Conservation (phyloP, 2,113 vertebrate genomes). For the Pollachius pollachius region DNA sequence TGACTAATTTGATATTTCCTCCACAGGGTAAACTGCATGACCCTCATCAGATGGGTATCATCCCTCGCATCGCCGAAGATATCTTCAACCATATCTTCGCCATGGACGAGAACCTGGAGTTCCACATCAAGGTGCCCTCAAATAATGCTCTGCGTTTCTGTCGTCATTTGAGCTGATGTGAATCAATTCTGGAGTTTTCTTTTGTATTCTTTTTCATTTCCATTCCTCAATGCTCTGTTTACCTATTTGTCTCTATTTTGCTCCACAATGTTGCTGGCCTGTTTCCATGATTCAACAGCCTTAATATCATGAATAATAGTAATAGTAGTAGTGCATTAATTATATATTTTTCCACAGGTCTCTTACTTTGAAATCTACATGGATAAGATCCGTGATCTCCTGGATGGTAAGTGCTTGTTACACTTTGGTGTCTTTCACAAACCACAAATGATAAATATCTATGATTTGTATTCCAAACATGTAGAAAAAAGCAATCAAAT, state of each 20-base stretch:
- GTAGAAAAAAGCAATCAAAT: too few species aligned
- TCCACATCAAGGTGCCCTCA: conserved; percentile 86
- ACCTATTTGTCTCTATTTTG: too few species aligned
- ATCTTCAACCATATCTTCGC: conserved; percentile 95
- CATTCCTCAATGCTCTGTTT: too few species aligned
- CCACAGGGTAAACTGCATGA: conserved; percentile 88
- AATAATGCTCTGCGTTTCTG: background rate
- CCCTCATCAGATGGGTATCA: conserved; percentile 92
- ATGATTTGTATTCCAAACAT: background rate
- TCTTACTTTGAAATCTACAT: conserved; percentile 94
- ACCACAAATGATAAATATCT: background rate
- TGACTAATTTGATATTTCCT: conserved; percentile 12
- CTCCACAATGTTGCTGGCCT: too few species aligned
- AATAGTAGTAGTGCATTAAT: background rate
- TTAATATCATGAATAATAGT: too few species aligned
- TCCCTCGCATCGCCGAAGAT: conserved; percentile 90
- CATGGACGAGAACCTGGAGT: conserved; percentile 96
- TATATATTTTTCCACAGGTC: conserved; percentile 67
- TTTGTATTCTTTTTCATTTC: too few species aligned
- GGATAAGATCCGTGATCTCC: conserved; percentile 91
- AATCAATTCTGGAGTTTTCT: background rate
- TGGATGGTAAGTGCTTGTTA: conserved; percentile 81
- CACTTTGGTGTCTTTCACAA: background rate
- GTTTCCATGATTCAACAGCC: too few species aligned
- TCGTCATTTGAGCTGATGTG: background rate